Conservation (phyloP, 2,113 vertebrate genomes). For the Stercorarius parasiticus region DNA sequence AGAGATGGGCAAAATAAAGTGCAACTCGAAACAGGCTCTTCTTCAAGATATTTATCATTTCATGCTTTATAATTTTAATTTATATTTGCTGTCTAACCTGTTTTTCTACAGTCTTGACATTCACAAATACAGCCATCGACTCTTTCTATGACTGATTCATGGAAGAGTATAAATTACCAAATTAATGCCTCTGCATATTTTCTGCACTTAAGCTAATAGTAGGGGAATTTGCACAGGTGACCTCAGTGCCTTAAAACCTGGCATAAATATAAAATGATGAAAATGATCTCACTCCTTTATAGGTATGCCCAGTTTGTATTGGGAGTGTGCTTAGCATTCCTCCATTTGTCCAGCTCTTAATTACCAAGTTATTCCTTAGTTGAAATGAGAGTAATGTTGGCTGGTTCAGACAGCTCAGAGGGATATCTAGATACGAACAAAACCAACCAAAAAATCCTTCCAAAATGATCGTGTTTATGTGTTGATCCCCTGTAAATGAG, state of each 20-base stretch:
- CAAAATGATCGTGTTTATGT: accelerated
- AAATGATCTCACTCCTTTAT: background rate
- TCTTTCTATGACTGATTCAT: background rate
- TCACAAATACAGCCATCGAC: background rate
- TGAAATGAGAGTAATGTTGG: background rate
- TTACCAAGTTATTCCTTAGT: background rate
- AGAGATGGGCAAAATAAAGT: background rate
- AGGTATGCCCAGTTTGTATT: accelerated
- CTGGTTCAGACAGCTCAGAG: background rate
- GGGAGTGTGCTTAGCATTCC: background rate
- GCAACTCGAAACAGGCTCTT: background rate
- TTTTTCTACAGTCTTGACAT: background rate
- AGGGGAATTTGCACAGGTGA: background rate
- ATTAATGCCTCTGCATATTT: background rate
- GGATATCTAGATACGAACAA: background rate
- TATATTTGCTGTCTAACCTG: background rate
- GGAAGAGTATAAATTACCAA: background rate
- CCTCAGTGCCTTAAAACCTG: background rate
- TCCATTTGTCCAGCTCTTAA: background rate
- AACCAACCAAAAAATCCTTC: background rate
- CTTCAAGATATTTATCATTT: background rate
- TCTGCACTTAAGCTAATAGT: background rate
- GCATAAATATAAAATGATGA: background rate
- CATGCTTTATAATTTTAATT: background rate
- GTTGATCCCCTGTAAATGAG: no score